phyloP scores from a whole-genome alignment of 2,888 invertebrate species.

The Drosophila merina region DNA sequence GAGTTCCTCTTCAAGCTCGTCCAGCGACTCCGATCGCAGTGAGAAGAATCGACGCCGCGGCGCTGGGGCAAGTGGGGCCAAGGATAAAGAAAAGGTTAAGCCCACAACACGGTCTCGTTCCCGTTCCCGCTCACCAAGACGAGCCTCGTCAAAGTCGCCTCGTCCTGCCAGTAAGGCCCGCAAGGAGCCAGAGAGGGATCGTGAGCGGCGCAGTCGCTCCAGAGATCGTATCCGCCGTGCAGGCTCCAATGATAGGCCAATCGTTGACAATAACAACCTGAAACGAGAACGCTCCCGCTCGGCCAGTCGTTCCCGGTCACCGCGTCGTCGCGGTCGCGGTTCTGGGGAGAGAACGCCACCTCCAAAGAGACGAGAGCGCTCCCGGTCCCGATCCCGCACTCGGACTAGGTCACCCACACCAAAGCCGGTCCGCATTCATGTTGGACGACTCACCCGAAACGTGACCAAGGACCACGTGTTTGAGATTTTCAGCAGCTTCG shows the following conservation, averaged over 20 bases:
- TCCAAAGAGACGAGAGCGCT: slow-evolving; percentile 89
- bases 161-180: slow-evolving; percentile 63
- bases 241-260: slow-evolving; percentile 52
- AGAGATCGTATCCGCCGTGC: slow-evolving; percentile 67
- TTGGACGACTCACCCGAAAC: slow-evolving; percentile 96
- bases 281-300: slow-evolving; percentile 76
- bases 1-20: slow-evolving; percentile 87
- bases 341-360: slow-evolving; percentile 93
- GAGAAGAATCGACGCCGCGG: slow-evolving; percentile 72
- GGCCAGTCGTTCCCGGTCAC: slow-evolving; percentile 83
- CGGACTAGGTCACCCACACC: slow-evolving; percentile 96
- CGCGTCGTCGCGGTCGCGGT: slow-evolving; percentile 87
- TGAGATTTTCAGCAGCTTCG: slow-evolving; percentile 96
- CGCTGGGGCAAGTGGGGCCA: slow-evolving; percentile 24
- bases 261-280: slow-evolving; percentile 53
- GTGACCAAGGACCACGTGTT: slow-evolving; percentile 95
- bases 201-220: slow-evolving; percentile 55
- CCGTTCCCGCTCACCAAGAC: slow-evolving; percentile 69
- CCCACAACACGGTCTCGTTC: slow-evolving; percentile 52
- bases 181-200: slow-evolving; percentile 69
- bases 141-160: slow-evolving; percentile 66
- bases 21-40: slow-evolving; percentile 87
- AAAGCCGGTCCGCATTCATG: slow-evolving; percentile 95
- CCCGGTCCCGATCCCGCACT: slow-evolving; percentile 91
- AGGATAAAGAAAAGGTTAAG: slow-evolving; percentile 48